phyloP scores from a whole-genome alignment of 2,113 vertebrate genomes.

The Eolophus roseicapilla region DNA sequence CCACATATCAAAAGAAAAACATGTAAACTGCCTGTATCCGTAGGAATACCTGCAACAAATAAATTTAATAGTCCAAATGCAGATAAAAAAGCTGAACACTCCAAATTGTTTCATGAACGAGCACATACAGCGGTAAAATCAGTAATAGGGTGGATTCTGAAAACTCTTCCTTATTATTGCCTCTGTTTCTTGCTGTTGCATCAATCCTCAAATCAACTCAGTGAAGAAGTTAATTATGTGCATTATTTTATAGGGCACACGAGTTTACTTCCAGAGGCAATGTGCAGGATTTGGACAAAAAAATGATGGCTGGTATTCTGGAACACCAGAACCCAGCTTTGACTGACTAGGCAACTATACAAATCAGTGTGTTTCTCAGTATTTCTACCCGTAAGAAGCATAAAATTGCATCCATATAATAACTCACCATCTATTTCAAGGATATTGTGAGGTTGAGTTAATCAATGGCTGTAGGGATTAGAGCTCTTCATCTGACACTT shows the following conservation, averaged over 20 bases:
- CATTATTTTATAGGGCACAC: not conserved
- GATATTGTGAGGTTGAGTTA: not conserved
- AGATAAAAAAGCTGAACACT: not conserved
- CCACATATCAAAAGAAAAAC: conserved; percentile 88
- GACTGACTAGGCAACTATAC: not conserved
- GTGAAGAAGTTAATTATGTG: not conserved
- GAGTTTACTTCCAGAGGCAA: not conserved
- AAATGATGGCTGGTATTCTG: accelerated
- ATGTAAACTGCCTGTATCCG: conserved; percentile 33
- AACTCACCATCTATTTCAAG: not conserved
- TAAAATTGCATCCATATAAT: not conserved
- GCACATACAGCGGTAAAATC: not conserved
- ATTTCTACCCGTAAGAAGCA: not conserved
- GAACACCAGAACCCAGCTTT: not conserved
- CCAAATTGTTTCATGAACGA: not conserved
- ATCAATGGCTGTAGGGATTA: not conserved
- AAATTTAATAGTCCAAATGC: not conserved
- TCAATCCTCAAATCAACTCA: not conserved
- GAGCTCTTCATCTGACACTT: not conserved
- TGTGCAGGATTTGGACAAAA: not conserved
- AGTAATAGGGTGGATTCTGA: not conserved
- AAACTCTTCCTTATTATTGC: not conserved
- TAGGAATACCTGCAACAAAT: conserved; percentile 69
- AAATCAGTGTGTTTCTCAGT: not conserved
- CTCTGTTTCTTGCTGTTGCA: not conserved